Evolutionary conservation across 2,888 invertebrate genomes (phyloP), one percentile per base, ranked within the genome.

Genomic region (Pseudanteris insignis): DNA sequence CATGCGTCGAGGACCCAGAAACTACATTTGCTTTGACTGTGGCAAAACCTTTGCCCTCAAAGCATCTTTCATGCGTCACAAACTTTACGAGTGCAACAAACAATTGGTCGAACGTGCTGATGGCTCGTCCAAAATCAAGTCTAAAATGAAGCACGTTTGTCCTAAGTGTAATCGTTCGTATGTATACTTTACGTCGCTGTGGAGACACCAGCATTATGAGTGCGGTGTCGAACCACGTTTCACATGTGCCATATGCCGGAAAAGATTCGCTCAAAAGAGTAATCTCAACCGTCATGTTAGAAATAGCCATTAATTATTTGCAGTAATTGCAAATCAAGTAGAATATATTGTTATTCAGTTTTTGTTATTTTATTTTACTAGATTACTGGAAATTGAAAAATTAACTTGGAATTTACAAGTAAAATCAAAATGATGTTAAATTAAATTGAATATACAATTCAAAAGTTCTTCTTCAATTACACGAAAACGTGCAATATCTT

Each of bases 181-280:
- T 44, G 69, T 75, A 0, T 75, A 77, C 13, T 76, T 77, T 48
- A 78, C 77, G 0, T 78, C 78, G 0, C 54, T 79, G 0, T 78
- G 77, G 76, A 70, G 78, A 26, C 76, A 76, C 36, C 67, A 70
- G 21, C 65, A 85, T 41, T 85, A 85, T 70, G 86, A 86, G 67
- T 86, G 86, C 68, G 85, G 85, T 2, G 79, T 83, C 53, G 86
- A 85, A 65, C 87, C 87, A 0, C 84, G 83, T 67, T 86, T 86
- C 72, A 81, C 83, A 51, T 87, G 87, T 66, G 82, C 83, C 34
- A 81, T 85, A 66, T 87, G 87, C 75, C 83, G 83, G 67, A 83
- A 84, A 69, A 84, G 83, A 70, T 87, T 83, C 30, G 81, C 83
- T 10, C 81, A 86, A 77, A 84, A 84, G 71, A 83, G 82, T 71